These are phyloP conservation scores for Brachyptera risi DNA, from an alignment of 2,888 invertebrate genomes.

Conservation along the genomic window DNA sequence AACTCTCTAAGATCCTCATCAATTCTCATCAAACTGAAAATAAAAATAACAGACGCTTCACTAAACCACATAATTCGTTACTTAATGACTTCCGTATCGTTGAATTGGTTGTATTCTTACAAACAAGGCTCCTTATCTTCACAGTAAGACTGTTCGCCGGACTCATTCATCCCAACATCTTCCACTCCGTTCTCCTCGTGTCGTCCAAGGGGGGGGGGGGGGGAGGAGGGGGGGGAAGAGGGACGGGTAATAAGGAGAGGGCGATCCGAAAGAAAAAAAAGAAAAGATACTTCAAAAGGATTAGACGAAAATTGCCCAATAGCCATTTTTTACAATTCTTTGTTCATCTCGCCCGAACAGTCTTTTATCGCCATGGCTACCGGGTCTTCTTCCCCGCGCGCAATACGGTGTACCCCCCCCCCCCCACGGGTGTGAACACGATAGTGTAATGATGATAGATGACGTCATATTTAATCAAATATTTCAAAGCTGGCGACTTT, in stretches of 20 bases:
- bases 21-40: too few species aligned
- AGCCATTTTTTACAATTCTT: conserved; percentile 9
- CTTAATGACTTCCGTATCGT: too few species aligned
- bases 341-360: neutral
- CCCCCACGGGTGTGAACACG: too few species aligned
- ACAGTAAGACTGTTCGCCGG: neutral
- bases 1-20: too few species aligned
- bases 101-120: too few species aligned
- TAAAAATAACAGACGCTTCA: too few species aligned
- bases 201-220: too few species aligned
- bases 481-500: neutral
- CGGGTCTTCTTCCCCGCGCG: too few species aligned
- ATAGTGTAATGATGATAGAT: conserved; percentile 11
- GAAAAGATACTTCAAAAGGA: conserved; percentile 6
- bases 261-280: neutral
- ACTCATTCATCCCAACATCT: neutral
- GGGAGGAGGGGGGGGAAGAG: too few species aligned
- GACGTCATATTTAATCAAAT: neutral
- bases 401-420: neutral
- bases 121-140: too few species aligned
- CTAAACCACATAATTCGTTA: too few species aligned
- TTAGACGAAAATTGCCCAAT: conserved; percentile 13
- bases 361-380: neutral
- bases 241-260: neutral
- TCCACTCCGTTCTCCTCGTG: too few species aligned